Conservation (phyloP, 2,888 invertebrate genomes). For the Drosophila emarginata region DNA sequence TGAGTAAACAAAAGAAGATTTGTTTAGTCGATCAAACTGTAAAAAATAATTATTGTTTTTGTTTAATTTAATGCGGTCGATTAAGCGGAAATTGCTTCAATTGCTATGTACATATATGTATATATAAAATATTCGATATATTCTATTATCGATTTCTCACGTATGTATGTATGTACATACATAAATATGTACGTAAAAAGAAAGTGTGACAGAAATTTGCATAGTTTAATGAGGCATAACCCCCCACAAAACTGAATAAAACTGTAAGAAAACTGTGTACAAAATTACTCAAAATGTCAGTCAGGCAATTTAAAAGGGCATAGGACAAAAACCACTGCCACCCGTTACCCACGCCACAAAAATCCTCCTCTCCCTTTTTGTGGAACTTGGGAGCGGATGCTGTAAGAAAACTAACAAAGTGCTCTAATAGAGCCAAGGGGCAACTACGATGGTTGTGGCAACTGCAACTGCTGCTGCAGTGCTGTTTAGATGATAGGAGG, state of each 20-base stretch:
- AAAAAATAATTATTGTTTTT: conserved; percentile 35
- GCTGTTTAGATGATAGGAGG: conserved; percentile 3
- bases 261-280: conserved; percentile 30
- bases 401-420: conserved; percentile 64
- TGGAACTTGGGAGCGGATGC: conserved; percentile 36
- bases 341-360: background rate
- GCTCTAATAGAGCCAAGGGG: conserved; percentile 56
- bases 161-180: too few relatives aligned
- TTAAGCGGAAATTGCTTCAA: conserved; percentile 6
- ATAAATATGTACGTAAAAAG: too few relatives aligned
- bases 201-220: conserved; percentile 29
- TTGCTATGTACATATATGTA: too few relatives aligned
- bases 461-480: background rate
- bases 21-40: conserved; percentile 24
- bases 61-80: conserved; percentile 36
- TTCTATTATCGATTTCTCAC: conserved; percentile 12
- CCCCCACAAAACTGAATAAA: conserved; percentile 33
- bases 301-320: conserved; percentile 41
- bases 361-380: background rate
- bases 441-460: conserved; percentile 23
- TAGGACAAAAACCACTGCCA: background rate
- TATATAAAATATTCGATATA: conserved; percentile 22
- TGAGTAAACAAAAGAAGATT: conserved; percentile 46
- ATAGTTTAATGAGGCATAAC: conserved; percentile 59
- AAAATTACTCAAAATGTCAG: conserved; percentile 61